Evolutionary conservation across 2,888 invertebrate genomes (phyloP), one percentile per base, ranked within the genome.

Genomic region (Hirtodrosophila trivittata): DNA sequence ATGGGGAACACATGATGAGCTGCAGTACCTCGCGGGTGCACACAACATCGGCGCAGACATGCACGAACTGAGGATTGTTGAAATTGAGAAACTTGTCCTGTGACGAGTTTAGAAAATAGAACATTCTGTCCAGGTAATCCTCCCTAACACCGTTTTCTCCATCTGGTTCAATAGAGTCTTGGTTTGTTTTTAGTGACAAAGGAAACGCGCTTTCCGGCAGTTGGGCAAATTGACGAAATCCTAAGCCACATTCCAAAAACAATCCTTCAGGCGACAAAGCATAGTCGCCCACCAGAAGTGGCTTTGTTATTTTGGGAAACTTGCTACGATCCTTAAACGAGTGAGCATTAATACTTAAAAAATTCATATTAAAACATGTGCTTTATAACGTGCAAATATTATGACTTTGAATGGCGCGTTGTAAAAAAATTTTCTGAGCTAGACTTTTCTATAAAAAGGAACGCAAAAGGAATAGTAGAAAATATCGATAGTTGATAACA

Each of bases 111-210:
- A 78, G 30, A 25, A 55, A 85, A 0, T 10, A n/a, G 1, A 85
- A 47, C 35, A 85, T 18, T 8, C 77, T 85, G n/a, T 75, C 65
- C 43, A 78, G 14, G 39, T n/a, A n/a, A n/a, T n/a, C n/a, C n/a
- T n/a, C n/a, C n/a, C n/a, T n/a, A n/a, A 0, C 0, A 12, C 1
- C 7, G 0, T 5, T 21, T 0, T 35, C 7, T 21, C 8, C 8
- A 12, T 30, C 13, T 0, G n/a, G n/a, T 7, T 25, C 0, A 0
- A 0, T 4, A 9, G 5, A 21, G 5, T 21, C 2, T 21, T 3
- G 18, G 9, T 1, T 28, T 8, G 21, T 0, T 3, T 10, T 42
- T 5, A 73, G 8, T 0, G 52, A 9, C 14, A 73, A 30, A 0
- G 60, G 68, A 35, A 60, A 41, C 12, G 21, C 7, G 18, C 7